Evolutionary conservation across 2,113 vertebrate genomes (phyloP).

Genomic region (Motacilla tschutschensis): DNA sequence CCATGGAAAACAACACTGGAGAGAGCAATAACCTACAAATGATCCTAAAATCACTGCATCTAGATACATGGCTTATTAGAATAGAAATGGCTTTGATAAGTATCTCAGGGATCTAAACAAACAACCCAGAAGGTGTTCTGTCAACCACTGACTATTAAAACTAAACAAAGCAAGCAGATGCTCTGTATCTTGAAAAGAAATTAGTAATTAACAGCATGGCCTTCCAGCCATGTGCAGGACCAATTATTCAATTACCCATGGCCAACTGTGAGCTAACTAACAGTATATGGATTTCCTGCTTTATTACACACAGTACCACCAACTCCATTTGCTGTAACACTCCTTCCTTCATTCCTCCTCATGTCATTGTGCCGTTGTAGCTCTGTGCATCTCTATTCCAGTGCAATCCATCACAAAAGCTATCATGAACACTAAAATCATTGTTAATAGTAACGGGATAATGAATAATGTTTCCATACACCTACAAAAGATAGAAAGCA

Average conservation of each 20-base stretch:
- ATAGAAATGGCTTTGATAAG: not conserved
- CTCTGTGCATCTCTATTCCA: not conserved
- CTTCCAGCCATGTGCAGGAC: constrained; percentile 3
- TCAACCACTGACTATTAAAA: not conserved
- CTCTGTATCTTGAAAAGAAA: not conserved
- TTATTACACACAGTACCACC: not conserved
- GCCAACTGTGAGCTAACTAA: not conserved
- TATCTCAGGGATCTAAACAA: not conserved
- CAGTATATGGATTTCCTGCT: not conserved
- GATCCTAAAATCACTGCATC: not conserved
- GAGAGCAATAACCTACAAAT: not conserved
- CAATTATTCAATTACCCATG: constrained; percentile 2
- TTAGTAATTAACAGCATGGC: constrained; percentile 4
- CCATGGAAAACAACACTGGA: not conserved
- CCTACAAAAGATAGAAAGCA: not conserved
- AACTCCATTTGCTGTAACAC: not conserved
- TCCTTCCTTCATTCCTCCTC: not conserved
- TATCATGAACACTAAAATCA: not conserved
- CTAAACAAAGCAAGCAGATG: not conserved
- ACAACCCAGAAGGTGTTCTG: not conserved
- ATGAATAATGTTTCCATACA: not conserved
- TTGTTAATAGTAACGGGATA: not conserved
- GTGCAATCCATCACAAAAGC: not conserved
- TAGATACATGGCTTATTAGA: not conserved
- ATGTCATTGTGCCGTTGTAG: not conserved